Base-by-base conservation (phyloP, 2,797 vertebrate genomes). In the Harpagifer antarcticus region DNA sequence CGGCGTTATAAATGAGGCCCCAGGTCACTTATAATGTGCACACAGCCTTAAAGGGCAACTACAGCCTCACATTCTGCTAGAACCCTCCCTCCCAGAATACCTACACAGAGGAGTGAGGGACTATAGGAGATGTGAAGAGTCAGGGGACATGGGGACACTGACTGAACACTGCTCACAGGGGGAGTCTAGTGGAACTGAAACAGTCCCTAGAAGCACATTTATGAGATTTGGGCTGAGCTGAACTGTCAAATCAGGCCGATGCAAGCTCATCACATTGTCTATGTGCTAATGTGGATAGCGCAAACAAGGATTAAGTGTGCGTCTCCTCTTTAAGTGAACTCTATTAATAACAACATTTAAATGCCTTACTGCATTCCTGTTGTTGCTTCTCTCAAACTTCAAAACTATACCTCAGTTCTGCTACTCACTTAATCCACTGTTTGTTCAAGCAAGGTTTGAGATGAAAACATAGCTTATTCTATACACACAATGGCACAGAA, bases 331-430 rank as follows among this genome's bases (percentile, higher is more conserved):
- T 15, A 56, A 3, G 16, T 71, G 47, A 67, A 56, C 47, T 27
- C 40, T 20, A 40, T 83, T n/a, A 12, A 37, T 48, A 16, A 14
- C 52, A 31, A 53, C 60, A 62, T 65, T 27, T 68, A 49, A 60
- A 66, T 27, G 27, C 27, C 27, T 27, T 27, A 27, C 4, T 27
- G 27, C 27, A 27, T 27, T 27, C 27, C 27, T 27, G 27, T 27
- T 27, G 27, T 14, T 43, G 16, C 58, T 61, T 53, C 16, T 44
- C 17, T 48, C 12, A 57, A 12, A 42, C 48, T 47, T 16, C 37
- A 47, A 19, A 58, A 42, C 55, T 5, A 19, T 27, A 23, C 47
- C 23, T 59, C 40, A 59, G 33, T 37, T 7, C 13, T 60, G 43
- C 15, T 44, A 7, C 68, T 50, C 7, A 50, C 15, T 55, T n/a